These are phyloP conservation scores for Rhynchonycteris naso DNA, from an alignment of 2,797 vertebrate genomes.

Conservation along the genomic window DNA sequence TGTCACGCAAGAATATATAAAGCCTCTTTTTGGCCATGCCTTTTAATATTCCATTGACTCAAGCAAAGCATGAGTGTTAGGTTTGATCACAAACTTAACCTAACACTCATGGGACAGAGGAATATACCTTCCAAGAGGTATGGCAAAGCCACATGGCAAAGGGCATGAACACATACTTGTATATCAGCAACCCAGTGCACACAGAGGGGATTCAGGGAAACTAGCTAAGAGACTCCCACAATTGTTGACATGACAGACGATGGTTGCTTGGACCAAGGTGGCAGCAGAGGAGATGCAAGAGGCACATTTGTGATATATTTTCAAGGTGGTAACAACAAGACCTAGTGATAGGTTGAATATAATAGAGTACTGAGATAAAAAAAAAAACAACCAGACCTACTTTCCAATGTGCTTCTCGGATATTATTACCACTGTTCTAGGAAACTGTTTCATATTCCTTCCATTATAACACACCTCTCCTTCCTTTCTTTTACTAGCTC, in stretches of 20 bases:
- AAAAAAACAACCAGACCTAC: neutral
- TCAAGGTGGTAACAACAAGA: neutral
- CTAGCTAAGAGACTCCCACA: neutral
- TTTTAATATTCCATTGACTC: neutral
- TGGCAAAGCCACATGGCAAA: neutral
- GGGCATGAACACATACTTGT: neutral
- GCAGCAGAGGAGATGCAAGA: neutral
- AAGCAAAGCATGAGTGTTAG: neutral
- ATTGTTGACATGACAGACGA: neutral
- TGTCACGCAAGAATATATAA: neutral
- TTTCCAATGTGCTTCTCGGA: conserved; percentile 15
- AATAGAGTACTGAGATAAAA: neutral
- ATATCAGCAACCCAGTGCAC: neutral
- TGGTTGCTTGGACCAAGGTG: neutral
- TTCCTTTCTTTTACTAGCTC: neutral
- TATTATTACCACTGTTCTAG: neutral
- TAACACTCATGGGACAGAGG: neutral
- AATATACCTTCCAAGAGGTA: neutral
- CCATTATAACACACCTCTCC: neutral
- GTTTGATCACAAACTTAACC: neutral
- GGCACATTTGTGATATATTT: neutral
- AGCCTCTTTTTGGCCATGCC: neutral
- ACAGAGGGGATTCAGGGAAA: neutral
- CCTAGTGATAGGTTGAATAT: neutral
- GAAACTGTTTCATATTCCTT: neutral